Evolutionary conservation across 2,113 vertebrate genomes (phyloP).

Genomic region (Pluvianellus socialis): DNA sequence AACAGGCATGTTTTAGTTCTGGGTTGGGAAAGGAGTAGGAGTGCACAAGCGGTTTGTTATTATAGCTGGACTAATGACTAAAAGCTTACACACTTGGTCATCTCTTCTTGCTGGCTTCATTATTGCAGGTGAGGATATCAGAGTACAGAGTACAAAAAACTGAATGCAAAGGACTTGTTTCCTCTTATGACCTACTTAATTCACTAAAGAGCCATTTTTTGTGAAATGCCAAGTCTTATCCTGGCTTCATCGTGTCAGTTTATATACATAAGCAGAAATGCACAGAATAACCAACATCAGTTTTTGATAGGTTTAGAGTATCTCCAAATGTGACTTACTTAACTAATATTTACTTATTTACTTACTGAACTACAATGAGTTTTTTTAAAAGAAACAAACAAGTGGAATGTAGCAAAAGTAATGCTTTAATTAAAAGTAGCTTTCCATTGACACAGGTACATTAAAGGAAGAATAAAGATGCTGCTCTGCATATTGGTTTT

Average conservation of each 20-base stretch:
- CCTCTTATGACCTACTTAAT: neutral
- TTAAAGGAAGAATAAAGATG: neutral
- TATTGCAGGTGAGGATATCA: neutral
- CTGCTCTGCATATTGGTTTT: neutral
- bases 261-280: neutral
- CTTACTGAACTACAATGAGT: neutral
- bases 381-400: neutral
- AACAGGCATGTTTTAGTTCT: neutral
- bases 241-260: neutral
- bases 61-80: neutral
- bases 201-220: neutral
- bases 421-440: neutral
- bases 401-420: neutral
- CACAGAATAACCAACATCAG: neutral
- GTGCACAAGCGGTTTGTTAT: neutral
- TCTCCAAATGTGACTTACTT: neutral
- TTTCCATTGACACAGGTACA: neutral
- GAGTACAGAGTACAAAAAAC: neutral
- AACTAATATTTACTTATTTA: neutral
- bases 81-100: neutral
- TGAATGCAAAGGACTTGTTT: neutral
- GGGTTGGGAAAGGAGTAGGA: neutral
- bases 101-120: neutral
- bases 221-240: neutral
- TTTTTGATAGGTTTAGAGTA: neutral